Conservation (phyloP, 2,888 invertebrate species). For the Synanthedon formicaeformis region DNA sequence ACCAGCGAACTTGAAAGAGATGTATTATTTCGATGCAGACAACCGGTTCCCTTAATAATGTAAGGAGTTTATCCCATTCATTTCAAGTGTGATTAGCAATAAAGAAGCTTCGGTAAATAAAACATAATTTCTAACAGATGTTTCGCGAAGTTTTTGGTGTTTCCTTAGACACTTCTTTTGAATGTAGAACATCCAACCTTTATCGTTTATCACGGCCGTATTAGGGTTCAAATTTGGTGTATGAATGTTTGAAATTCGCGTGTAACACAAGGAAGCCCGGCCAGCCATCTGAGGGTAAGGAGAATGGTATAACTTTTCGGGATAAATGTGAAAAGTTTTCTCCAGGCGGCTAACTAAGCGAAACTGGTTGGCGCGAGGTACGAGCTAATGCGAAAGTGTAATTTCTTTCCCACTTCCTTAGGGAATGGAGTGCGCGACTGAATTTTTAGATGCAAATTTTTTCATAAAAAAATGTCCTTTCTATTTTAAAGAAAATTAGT, state of each 20-base stretch:
- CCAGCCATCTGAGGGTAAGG: slow-evolving; percentile 13
- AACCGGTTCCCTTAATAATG: too few relatives aligned
- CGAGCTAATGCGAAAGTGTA: slow-evolving; percentile 43
- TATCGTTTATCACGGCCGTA: slow-evolving; percentile 18
- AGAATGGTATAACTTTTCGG: slow-evolving; percentile 33
- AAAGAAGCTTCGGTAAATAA: too few relatives aligned
- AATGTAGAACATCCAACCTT: slow-evolving; percentile 5
- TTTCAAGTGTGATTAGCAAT: too few relatives aligned
- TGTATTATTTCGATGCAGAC: too few relatives aligned
- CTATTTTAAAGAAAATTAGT: too few relatives aligned
- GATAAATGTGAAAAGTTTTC: slow-evolving; percentile 51
- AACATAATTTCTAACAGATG: too few relatives aligned
- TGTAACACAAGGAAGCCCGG: neutral
- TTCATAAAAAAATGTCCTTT: slow-evolving; percentile 4
- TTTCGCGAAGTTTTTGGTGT: too few relatives aligned
- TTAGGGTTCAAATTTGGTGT: slow-evolving; percentile 15
- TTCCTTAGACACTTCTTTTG: slow-evolving; percentile 5
- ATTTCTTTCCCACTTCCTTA: slow-evolving; percentile 30
- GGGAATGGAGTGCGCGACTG: slow-evolving; percentile 14
- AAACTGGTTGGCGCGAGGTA: slow-evolving; percentile 20
- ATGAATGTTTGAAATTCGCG: slow-evolving; percentile 19
- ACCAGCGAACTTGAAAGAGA: too few relatives aligned
- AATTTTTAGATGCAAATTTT: slow-evolving; percentile 32
- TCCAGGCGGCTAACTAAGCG: slow-evolving; percentile 33
- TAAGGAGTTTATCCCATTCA: too few relatives aligned